Evolutionary conservation across 2,113 vertebrate species (phyloP), one percentile per base, ranked within the genome.

Genomic region (Vombatus ursinus): DNA sequence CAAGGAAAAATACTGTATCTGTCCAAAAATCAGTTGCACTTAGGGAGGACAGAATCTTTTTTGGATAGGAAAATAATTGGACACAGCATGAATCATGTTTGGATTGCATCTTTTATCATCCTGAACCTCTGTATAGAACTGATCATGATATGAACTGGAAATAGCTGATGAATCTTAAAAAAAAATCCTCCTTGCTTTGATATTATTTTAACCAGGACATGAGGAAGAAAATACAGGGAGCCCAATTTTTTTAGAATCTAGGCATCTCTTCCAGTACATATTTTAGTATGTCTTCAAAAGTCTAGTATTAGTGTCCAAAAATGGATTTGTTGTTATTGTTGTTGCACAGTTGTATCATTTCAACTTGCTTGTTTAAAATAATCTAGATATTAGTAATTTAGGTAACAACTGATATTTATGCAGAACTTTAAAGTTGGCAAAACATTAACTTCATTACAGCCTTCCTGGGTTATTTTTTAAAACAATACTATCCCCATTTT

Each of bases 61-160:
- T 93, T 52, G 92, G 89, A 91, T 95, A 28, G 49, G 50, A 61
- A 95, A 90, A 84, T 23, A 96, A 96, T 14, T 49, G 53, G 84
- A 12, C 12, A 92, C 37, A 94, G 9, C n/a, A 52, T 48, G 57
- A 84, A 91, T 8, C 54, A 91, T 49, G 6, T 90, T 94, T 94
- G 31, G 23, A 94, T 22, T 50, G 0, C 24, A 77, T 54, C 44
- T 26, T 94, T 94, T 50, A 92, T 24, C 54, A 52, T 77, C 91
- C 95, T 93, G 52, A 93, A 94, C 92, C 37, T 44, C 26, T 84
- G 44, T 3, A 95, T 28, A 8, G 16, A 96, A 3, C 68, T 91
- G 77, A 61, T 92, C 95, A 25, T 91, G 57, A 95, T 26, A 49
- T 91, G 44, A 90, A 52, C 19, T 49, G 89, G 14, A 26, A 57